Percentiles rank a stretch among this genome's conserved stretches.
Evolutionary conservation across 2,113 vertebrate species (phyloP).

Genomic region (Puffinus mauretanicus): DNA sequence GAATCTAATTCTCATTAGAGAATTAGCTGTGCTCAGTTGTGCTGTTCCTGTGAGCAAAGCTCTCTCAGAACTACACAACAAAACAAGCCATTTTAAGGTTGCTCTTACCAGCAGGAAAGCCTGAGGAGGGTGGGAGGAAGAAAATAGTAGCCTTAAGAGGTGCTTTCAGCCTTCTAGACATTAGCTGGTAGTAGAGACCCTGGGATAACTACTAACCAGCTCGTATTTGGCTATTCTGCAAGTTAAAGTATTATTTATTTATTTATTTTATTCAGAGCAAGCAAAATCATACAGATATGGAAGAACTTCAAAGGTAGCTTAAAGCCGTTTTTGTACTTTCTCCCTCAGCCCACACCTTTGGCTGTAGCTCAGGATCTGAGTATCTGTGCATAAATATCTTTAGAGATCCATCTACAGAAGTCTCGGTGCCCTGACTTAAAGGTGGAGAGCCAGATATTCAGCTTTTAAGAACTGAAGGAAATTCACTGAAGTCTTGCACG

Average conservation of each 20-base stretch:
- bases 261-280: background rate
- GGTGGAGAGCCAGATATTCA: background rate
- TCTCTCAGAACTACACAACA: background rate
- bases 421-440: background rate
- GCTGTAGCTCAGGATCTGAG: background rate
- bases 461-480: background rate
- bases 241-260: background rate
- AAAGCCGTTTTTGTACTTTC: background rate
- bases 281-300: background rate
- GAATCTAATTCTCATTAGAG: background rate
- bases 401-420: background rate
- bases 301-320: background rate
- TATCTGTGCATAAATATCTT: background rate
- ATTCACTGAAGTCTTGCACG: background rate
- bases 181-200: background rate
- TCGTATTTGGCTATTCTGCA: background rate
- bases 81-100: background rate
- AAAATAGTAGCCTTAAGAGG: background rate
- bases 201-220: background rate
- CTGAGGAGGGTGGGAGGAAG: background rate
- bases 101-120: background rate
- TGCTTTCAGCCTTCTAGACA: background rate
- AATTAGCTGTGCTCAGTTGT: background rate
- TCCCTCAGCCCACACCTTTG: background rate
- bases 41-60: background rate